Conservation (phyloP, 1,140 invertebrate species). For the Vollenhovia emeryi region DNA sequence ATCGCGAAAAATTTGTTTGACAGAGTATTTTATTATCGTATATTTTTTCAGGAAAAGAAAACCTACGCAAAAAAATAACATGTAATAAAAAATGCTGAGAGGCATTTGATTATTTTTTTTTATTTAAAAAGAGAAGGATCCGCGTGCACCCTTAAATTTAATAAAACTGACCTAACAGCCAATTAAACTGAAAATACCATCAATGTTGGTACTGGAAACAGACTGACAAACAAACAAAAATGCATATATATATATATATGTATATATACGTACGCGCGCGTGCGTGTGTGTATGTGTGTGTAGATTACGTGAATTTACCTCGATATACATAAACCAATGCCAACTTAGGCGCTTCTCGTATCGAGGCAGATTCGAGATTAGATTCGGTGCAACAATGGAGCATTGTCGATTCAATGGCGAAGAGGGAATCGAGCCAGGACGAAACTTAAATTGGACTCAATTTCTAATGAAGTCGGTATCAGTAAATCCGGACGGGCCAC, state of each 20-base stretch:
- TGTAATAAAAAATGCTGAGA: neutral
- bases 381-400: slow-evolving; percentile 43
- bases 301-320: slow-evolving; percentile 16
- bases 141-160: neutral
- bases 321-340: neutral
- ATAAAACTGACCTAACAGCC: neutral
- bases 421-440: slow-evolving; percentile 27
- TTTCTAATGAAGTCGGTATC: slow-evolving; percentile 59
- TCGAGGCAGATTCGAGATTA: slow-evolving; percentile 46
- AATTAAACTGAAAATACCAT: neutral
- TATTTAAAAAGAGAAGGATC: neutral
- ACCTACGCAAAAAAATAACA: neutral
- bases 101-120: neutral
- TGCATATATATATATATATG: neutral
- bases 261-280: too few species aligned
- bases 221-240: neutral
- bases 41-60: neutral
- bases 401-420: slow-evolving; percentile 55
- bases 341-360: neutral
- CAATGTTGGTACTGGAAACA: neutral
- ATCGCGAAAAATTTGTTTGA: neutral
- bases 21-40: neutral
- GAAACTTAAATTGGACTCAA: slow-evolving; percentile 69
- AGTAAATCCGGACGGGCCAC: neutral
- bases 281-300: neutral